phyloP scores from a whole-genome alignment of 1,140 invertebrate genomes.

The Thaumatotibia leucotreta region DNA sequence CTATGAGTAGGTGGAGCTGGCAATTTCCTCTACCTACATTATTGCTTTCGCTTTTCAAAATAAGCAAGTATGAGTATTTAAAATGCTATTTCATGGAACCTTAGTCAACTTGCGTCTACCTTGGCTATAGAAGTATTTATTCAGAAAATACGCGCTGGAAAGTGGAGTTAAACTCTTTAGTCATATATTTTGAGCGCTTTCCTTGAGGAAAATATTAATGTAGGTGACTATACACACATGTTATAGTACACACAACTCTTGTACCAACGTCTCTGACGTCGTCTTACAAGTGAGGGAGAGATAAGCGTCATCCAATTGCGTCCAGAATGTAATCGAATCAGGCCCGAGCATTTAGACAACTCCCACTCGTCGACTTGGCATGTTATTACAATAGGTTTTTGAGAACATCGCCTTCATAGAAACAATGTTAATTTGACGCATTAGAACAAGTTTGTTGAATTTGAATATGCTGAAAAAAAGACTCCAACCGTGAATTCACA shows the following conservation, averaged over 20 bases:
- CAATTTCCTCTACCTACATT: background rate
- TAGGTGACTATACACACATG: too few relatives aligned
- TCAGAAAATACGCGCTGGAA: background rate
- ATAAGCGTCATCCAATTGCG: conserved; percentile 5
- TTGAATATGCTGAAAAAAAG: too few relatives aligned
- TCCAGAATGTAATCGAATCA: conserved; percentile 4
- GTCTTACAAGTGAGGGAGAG: background rate
- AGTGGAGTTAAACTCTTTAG: background rate
- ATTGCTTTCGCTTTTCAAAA: background rate
- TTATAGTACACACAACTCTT: background rate
- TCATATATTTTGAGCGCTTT: too few relatives aligned
- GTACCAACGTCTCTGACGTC: background rate
- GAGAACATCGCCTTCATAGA: too few relatives aligned
- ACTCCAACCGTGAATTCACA: too few relatives aligned
- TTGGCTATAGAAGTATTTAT: background rate
- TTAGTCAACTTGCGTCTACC: background rate
- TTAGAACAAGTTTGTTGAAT: too few relatives aligned
- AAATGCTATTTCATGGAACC: background rate
- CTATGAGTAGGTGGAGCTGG: background rate
- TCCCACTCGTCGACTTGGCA: background rate
- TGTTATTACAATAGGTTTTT: too few relatives aligned
- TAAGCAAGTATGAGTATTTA: background rate
- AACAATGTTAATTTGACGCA: too few relatives aligned
- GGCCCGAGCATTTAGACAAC: background rate
- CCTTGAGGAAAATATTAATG: too few relatives aligned